These are phyloP conservation scores for Micronycteris hirsuta DNA, from an alignment of 2,113 vertebrate genomes.

Conservation along the genomic window DNA sequence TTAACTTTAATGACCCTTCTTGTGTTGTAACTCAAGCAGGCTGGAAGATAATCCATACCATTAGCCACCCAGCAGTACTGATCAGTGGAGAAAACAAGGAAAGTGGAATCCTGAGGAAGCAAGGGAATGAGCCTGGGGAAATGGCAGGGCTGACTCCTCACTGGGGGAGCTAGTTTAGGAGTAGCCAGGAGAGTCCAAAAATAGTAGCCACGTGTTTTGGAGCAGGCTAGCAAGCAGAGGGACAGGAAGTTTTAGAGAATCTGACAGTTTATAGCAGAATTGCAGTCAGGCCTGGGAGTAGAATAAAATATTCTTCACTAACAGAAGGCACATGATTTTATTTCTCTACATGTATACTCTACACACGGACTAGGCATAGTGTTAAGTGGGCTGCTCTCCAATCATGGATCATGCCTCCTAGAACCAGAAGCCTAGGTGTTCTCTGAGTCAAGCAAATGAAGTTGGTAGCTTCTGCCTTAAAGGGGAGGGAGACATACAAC, in stretches of 20 bases:
- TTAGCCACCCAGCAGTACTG: background rate
- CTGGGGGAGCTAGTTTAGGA: background rate
- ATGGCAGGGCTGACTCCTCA: background rate
- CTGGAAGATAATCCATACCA: slow-evolving; percentile 11
- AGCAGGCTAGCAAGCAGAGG: background rate
- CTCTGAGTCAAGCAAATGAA: background rate
- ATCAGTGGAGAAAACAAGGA: background rate
- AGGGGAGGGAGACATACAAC: background rate
- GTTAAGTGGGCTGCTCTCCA: background rate
- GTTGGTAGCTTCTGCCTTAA: background rate
- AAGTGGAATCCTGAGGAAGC: background rate
- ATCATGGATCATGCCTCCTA: background rate
- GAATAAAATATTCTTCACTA: background rate
- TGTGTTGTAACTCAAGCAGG: slow-evolving; percentile 51
- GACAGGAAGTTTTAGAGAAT: background rate
- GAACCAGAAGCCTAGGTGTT: background rate
- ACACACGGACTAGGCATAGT: background rate
- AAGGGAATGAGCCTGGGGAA: background rate
- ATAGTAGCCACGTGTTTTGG: background rate
- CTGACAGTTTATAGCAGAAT: background rate
- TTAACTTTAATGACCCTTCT: slow-evolving; percentile 62
- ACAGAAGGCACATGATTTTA: background rate
- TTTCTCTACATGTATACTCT: background rate
- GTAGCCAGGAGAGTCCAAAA: background rate
- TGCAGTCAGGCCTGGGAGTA: background rate